Base-by-base conservation (phyloP, 2,888 invertebrate genomes). In the Cheilosia soror region DNA sequence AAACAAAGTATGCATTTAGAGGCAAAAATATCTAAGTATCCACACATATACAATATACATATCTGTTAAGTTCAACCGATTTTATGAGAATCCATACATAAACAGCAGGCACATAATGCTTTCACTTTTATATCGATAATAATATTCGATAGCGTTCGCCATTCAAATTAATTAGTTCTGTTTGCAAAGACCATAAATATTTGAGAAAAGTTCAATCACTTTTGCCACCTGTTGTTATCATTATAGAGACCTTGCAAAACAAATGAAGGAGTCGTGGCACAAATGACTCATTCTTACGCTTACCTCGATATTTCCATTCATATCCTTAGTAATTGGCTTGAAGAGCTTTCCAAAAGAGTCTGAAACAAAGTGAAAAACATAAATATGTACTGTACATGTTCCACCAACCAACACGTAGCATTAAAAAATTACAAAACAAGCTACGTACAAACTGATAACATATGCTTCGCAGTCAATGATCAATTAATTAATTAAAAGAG, bases 261-360 rank as follows among this genome's bases (percentile, higher is more conserved):
- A 13, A 2, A 44, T 40, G 15, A 33, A 4, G 3, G 5, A 33
- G 27, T 49, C 49, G 49, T 51, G 33, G 49, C 25, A 27, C 5
- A 37, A 37, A 5, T 65, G 31, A 62, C 2, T 15, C 62, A 47
- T 37, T 5, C 31, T n/a, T n/a, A n/a, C n/a, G 4, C 89, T 94
- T 93, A 96, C 96, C 90, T 94, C 94, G 88, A 96, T 95, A 91
- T 96, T 96, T 88, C 95, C 95, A 92, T 94, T 94, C 94, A 97
- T 95, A 89, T 97, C 96, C 91, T 94, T 94, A 89, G 95, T 95
- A 49, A 96, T 95, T 31, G 96, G 96, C 57, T 94, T 93, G 91
- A 96, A 96, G 15, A 95, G 92, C 91, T 94, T 95, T 65, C 96
- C 96, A 90, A 96, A 94, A 88, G 94, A 93, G 89, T 96, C 96